Base-by-base conservation (phyloP, 2,888 invertebrate genomes). In the Apoda limacodes region DNA sequence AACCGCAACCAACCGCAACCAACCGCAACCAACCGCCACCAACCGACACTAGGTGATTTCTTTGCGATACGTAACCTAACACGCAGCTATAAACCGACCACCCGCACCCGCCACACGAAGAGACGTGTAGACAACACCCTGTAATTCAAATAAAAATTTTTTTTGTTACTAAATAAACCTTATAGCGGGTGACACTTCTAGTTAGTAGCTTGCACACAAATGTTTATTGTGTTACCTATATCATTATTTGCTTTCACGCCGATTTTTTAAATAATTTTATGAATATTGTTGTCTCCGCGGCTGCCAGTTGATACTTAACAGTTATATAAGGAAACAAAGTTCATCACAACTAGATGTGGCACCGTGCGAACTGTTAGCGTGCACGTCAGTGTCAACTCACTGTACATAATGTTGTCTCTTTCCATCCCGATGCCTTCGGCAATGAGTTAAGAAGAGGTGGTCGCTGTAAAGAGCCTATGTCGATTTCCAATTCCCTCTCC, bases 1-100 rank as follows among this genome's bases (percentile, higher is more conserved):
- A 40, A 40, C 63, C 51, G 61, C 61, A 55, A 52, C 51, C 50
- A 52, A 17, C 48, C 50, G 45, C 50, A 48, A 50, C 52, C 56
- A 56, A 53, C 58, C 52, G 54, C 66, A 57, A 60, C 58, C 62
- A 55, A 60, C 57, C 55, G 61, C 62, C 60, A 68, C 64, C 74
- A 66, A 72, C 66, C 74, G 72, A 72, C 74, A 74, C 75, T 80
- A 80, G 78, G 80, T 80, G 80, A 80, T 75, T 76, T 71, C 67
- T 76, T 76, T 78, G 76, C 76, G 75, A 75, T 80, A 78, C 70
- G 58, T 75, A 57, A 65, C 63, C 58, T 63, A 54, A 54, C 34
- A 35, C 37, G 35, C 32, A 22, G 34, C 24, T 27, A 23, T 27
- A 43, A 64, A 71, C 64, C 70, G 71, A 75, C 74, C 74, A 68